A percentile compares a stretch with the other conserved stretches of the same genome.
Evolutionary conservation across 2,113 vertebrate species (phyloP).

Genomic region (Pygoscelis adeliae): DNA sequence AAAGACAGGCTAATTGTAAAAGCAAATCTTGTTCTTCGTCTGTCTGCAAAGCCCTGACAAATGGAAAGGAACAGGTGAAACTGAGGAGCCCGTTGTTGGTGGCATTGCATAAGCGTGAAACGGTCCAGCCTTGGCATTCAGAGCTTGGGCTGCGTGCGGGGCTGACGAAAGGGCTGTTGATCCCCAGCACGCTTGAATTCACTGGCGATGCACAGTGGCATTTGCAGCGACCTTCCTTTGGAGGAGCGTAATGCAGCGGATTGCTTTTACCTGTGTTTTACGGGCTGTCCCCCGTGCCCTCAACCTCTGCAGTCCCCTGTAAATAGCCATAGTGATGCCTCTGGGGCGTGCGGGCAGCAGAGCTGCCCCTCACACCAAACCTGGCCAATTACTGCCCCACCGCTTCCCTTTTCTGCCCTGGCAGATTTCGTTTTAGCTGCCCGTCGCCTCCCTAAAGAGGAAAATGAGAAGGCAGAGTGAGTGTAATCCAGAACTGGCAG

Average conservation of each 20-base stretch:
- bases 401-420: neutral
- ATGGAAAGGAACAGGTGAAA: neutral
- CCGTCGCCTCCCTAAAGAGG: neutral
- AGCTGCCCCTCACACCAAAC: neutral
- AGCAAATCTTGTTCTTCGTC: neutral
- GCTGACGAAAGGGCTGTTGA: neutral
- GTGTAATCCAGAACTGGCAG: neutral
- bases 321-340: neutral
- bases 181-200: neutral
- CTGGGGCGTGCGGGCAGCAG: neutral
- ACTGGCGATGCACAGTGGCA: neutral
- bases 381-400: neutral
- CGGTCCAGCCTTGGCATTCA: accelerated
- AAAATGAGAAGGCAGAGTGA: neutral
- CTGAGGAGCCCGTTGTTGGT: neutral
- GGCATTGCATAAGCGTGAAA: neutral
- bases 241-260: too few species aligned
- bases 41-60: neutral
- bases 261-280: accelerated
- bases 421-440: neutral
- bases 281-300: accelerated
- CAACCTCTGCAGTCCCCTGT: neutral
- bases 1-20: neutral
- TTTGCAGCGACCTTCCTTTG: neutral
- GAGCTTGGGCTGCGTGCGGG: neutral